A percentile compares a stretch with the other conserved stretches of the same genome.
Conservation (phyloP, 1,140 invertebrate species). For the Amyelois transitella region DNA sequence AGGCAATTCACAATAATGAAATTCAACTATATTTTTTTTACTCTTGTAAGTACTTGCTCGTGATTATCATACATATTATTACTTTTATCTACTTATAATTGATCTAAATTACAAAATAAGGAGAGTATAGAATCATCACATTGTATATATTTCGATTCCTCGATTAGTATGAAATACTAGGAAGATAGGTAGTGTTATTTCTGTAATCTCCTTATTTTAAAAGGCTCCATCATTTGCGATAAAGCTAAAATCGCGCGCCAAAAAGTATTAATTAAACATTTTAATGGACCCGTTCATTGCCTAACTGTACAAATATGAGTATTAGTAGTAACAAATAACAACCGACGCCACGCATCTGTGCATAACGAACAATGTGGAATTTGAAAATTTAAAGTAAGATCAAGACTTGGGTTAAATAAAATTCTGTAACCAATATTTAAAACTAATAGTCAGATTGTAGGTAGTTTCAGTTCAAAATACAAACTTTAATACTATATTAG, state of each 20-base stretch:
- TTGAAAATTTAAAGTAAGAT: too few relatives aligned
- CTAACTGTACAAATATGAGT: constrained; percentile 14
- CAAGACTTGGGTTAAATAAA: too few relatives aligned
- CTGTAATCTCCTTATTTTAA: not conserved
- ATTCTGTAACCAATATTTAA: too few relatives aligned
- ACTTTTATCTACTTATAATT: constrained; percentile 14
- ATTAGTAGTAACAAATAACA: not conserved
- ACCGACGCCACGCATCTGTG: not conserved
- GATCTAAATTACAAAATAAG: not conserved
- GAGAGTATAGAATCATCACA: constrained; percentile 4
- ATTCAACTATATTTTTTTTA: constrained; percentile 17
- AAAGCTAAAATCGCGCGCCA: constrained; percentile 4
- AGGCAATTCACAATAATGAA: constrained; percentile 55
- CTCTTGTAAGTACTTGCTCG: constrained; percentile 5
- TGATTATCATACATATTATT: constrained; percentile 24
- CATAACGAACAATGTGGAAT: too few relatives aligned
- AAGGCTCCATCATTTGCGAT: constrained; percentile 5
- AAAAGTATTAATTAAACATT: constrained; percentile 32
- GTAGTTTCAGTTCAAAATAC: too few relatives aligned
- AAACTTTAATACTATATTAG: too few relatives aligned
- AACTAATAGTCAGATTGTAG: too few relatives aligned
- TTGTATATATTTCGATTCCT: too few relatives aligned
- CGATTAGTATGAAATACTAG: too few relatives aligned
- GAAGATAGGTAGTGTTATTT: not conserved
- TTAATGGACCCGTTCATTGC: constrained; percentile 66